Evolutionary conservation across 2,888 invertebrate species (phyloP), one percentile per base, ranked within the genome.

Genomic region (Heliconius charithonia): DNA sequence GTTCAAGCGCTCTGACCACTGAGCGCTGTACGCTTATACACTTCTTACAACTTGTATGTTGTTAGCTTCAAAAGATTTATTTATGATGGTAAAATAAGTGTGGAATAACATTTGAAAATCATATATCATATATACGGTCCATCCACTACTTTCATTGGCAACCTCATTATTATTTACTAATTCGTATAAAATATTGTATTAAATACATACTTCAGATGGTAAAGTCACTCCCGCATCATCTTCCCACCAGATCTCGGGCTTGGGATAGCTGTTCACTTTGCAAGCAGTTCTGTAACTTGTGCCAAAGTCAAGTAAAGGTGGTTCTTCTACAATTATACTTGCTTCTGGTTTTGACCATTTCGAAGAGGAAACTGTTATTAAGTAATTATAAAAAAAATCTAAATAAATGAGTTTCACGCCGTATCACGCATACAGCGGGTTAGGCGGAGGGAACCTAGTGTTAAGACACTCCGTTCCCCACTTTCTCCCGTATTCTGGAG

Each of bases 221-320:
- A 88, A 79, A 29, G 2, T 79, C 0, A 80, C 80, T 7, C 85
- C 87, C 1, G 79, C 66, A 0, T 85, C 83, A 56, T 90, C 87
- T 80, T 88, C 86, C 93, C 93, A 94, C 78, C 83, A 85, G 29
- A 93, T 89, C 3, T 78, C 83, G 3, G 93, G 92, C 73, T 84
- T 85, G 0, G 93, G 92, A 66, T 87, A 88, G 4, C 88, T 90
- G 2, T 79, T 83, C 0, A 92, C 88, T 86, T 89, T 92, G 76
- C 93, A 92, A 2, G 88, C 89, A 0, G 90, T 27, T 1, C 86
- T 90, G 9, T 86, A 79, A n/a, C 84, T 87, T 13, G 81, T 79
- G 2, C 85, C 88, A 75, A 85, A 93, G 3, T 91, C 85, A 1
- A 90, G 80, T 37, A 87, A 77, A 27, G 78, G 77, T 0, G 83